Base-by-base conservation (phyloP, 2,888 invertebrate species). In the Bugulina stolonifera region DNA sequence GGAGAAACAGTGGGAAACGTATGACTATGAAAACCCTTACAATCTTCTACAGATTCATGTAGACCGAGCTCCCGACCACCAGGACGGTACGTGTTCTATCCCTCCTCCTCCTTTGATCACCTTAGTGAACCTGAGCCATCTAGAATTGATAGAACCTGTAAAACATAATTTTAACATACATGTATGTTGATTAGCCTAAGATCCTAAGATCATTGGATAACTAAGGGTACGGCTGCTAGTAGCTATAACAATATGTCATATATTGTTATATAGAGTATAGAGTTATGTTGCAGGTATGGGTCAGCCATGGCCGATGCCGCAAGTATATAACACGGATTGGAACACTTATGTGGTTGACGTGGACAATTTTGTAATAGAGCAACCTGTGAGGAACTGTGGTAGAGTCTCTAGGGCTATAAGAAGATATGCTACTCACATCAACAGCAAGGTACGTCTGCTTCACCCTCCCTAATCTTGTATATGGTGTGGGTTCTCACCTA, bases 261-360 rank as follows among this genome's bases (percentile, higher is more conserved):
- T n/a, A n/a, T n/a, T n/a, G n/a, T n/a, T n/a, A n/a, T n/a, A n/a
- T n/a, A n/a, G n/a, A n/a, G n/a, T n/a, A n/a, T n/a, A n/a, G n/a
- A n/a, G n/a, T n/a, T n/a, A n/a, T n/a, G n/a, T n/a, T n/a, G n/a
- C 27, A 64, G 64, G 64, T 29, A 23, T 70, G 0, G 78, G 78
- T 2, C 71, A 73, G 1, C 77, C 76, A 58, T 78, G 78, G 78
- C 78, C 78, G 3, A 71, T 76, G 74, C 78, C 78, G 1, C 72
- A 72, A 29, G 3, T 23, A 2, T 74, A 72, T 73, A n/a, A 27
- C 5, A 23, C 71, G 25, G 29, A 54, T 1, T 1, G 1, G 10
- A 57, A 32, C 1, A 1, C n/a, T 1, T 22, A 14, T 14, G 5
- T 35, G 1, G 69, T 78, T 32, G 74, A 77, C 64, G 54, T 75